Evolutionary conservation across 2,113 vertebrate genomes (phyloP), one percentile per base, ranked within the genome.

Genomic region (Progne subis): DNA sequence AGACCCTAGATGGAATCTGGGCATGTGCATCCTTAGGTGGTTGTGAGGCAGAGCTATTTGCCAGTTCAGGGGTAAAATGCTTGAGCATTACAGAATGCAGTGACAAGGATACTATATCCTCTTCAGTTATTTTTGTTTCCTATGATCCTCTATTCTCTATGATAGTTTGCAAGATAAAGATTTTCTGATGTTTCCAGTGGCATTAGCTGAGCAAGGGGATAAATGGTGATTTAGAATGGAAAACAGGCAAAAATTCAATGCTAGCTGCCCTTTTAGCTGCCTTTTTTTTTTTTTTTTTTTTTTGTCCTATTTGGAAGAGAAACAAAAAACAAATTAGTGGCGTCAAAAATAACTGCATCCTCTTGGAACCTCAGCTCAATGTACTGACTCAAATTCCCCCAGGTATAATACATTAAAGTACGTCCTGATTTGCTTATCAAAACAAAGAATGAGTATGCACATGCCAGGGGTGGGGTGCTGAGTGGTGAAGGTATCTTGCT

Each of bases 391-490:
- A 89, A 87, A 89, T 92, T 87, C 77, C 95, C 83, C 23, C 61
- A 87, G 86, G 93, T 94, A 60, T 76, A 94, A 91, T 88, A 72
- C 86, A 76, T 84, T 86, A 65, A 95, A 86, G 41, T 81, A 92
- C 0, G 0, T 50, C 72, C 80, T 86, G 74, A 94, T 95, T 91
- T 97, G 61, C 86, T 95, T 96, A 97, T 95, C 91, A 89, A 92
- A 95, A 91, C 53, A 92, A 84, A 87, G 89, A 92, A 95, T 91
- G 69, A 86, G 92, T 94, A 79, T 64, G 61, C 70, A 97, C 92
- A 95, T 0, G 53, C 77, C 65, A 88, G 61, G 79, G 91, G 86
- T 86, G 92, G 65, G 61, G 80, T 47, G 37, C 83, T 56, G 77
- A 86, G 77, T 86, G 26, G 41, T 49, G 44, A 75, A 79, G 44